Evolutionary conservation across 2,113 vertebrate species (phyloP), one percentile per base, ranked within the genome.

Genomic region (Neodon shergylaensis): DNA sequence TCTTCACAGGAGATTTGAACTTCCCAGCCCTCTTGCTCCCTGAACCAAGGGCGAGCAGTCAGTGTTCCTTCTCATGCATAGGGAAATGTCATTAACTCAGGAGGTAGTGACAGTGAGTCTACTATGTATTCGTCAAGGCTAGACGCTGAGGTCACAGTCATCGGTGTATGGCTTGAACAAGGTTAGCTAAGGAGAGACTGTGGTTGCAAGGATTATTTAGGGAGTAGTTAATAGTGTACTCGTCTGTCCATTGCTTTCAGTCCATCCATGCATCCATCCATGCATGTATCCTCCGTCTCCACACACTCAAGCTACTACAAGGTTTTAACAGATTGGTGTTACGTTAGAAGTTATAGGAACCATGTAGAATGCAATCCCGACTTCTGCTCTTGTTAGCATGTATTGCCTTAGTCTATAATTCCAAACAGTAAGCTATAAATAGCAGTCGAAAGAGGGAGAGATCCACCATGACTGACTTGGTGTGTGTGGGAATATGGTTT

Each of bases 141-240:
- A 19, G 14, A 31, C 63, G 54, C 63, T 78, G 22, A 72, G 92
- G 33, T 52, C 73, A 36, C 47, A 58, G 36, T 52, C 1, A 16
- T 52, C 1, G 7, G 28, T 47, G 13, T 36, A 1, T 61, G 42
- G 61, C 16, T 26, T 33, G n/a, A 66, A 7, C 12, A 42, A 89
- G 61, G n/a, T 49, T 88, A 73, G 47, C 44, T 47, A 74, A 96
- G 77, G 79, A 92, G 83, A 79, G 65, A 90, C 63, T 49, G 26
- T 7, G 36, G 86, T 61, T 47, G 3, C 8, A 4, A 47, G 39
- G 10, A 92, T 93, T 91, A 77, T 54, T 91, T 65, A 94, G 65
- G 36, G 42, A 92, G 5, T 16, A 76, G 42, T 89, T 74, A 86
- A 24, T 87, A 68, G 36, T 88, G 92, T 39, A 83, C 39, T 89